A percentile compares a stretch with the other conserved stretches of the same genome.
Evolutionary conservation across 2,888 invertebrate species (phyloP).

Genomic region (Mesorhabditis spiculigera): DNA sequence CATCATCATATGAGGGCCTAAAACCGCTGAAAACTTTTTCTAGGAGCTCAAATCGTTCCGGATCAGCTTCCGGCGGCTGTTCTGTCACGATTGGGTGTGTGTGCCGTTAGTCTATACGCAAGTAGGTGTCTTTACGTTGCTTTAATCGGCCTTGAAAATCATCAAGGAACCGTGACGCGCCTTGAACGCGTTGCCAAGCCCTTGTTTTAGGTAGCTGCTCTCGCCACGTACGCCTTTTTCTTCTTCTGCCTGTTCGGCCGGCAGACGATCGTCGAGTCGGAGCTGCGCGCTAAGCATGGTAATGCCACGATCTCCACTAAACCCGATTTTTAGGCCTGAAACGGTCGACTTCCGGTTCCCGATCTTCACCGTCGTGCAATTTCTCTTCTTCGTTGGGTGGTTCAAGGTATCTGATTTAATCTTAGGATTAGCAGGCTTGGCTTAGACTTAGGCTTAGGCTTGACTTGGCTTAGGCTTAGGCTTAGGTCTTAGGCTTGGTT

Average conservation of each 20-base stretch:
- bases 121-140: slow-evolving; percentile 19
- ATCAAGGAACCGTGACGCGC: too few relatives aligned
- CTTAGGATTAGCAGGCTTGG: too few relatives aligned
- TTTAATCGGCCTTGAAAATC: too few relatives aligned
- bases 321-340: slow-evolving; percentile 17
- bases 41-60: slow-evolving; percentile 32
- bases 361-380: slow-evolving; percentile 41
- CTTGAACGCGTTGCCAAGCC: neutral
- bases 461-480: too few relatives aligned
- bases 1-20: too few relatives aligned
- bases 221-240: slow-evolving; percentile 60
- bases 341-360: slow-evolving; percentile 36
- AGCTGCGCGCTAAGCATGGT: too few relatives aligned
- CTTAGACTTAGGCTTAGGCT: too few relatives aligned
- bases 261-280: slow-evolving; percentile 33
- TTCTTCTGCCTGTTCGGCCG: slow-evolving; percentile 59
- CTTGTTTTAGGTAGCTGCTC: slow-evolving; percentile 55
- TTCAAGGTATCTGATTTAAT: slow-evolving; percentile 35
- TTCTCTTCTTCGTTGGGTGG: slow-evolving; percentile 47
- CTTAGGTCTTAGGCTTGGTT: too few relatives aligned
- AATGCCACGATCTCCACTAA: too few relatives aligned
- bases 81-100: slow-evolving; percentile 47
- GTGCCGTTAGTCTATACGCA: slow-evolving; percentile 47
- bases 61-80: slow-evolving; percentile 27
- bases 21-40: too few relatives aligned